Base-by-base conservation (phyloP, 2,888 invertebrate genomes). In the Drosophila lacicola region DNA sequence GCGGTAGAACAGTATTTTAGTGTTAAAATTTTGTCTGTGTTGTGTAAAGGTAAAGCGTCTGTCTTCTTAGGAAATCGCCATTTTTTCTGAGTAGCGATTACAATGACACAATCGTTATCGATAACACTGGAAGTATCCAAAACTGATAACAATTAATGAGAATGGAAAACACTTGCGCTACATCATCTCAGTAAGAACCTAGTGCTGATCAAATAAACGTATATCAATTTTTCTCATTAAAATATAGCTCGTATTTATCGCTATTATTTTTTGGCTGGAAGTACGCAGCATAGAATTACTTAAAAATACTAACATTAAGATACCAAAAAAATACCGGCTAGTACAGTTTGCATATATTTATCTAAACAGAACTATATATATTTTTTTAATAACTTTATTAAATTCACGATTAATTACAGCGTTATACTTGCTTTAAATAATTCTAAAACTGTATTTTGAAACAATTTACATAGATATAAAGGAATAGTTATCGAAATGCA, bases 21-120 rank as follows among this genome's bases (percentile, higher is more conserved):
- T 88, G 89, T 84, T 88, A 80, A 84, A 80, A 86, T 80, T 74
- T 70, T 78, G 78, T 71, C 72, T 54, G 89, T 88, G 87, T 83
- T 84, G 83, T 86, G 83, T 84, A 84, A 83, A 78, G 75, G 68
- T 61, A 64, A 78, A 87, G 88, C 82, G 86, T 77, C 67, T 68
- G 84, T 39, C 54, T 51, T 61, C 25, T 64, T 47, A 83, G 66
- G 60, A 70, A 83, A 74, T 76, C 85, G 82, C 82, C 88, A 82
- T 85, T 88, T 81, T 82, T 66, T 60, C 74, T 70, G 78, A 76
- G 75, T 78, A 78, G 78, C 78, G 75, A 75, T 75, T 50, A 36
- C 47, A 47, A 25, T 41, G 14, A n/a, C 10, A 13, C 34, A 47
- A 36, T 41, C 29, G 41, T 19, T 55, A 73, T 78, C 75, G 75